These are phyloP conservation scores for Arctopsyche grandis DNA, from an alignment of 1,140 invertebrate species.

Conservation along the genomic window DNA sequence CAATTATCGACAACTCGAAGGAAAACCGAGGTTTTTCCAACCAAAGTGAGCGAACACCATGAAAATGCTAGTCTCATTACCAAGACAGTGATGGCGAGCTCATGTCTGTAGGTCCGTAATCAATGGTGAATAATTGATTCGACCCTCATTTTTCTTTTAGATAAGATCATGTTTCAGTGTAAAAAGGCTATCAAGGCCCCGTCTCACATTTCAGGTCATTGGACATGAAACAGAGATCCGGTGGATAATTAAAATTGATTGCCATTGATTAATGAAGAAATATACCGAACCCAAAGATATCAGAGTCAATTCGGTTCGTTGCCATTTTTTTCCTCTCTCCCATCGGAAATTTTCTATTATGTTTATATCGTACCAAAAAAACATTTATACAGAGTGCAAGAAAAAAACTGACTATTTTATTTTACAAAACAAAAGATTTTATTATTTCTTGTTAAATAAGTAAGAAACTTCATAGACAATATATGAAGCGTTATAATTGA, in stretches of 20 bases:
- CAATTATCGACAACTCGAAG: background rate
- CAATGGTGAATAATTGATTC: conserved; percentile 30
- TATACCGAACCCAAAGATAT: background rate
- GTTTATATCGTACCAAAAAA: no score
- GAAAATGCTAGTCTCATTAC: background rate
- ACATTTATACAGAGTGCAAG: no score
- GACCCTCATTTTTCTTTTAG: conserved; percentile 30
- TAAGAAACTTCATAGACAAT: no score
- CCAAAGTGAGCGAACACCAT: background rate
- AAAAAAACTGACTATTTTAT: no score
- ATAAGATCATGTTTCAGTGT: conserved; percentile 32
- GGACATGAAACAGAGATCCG: conserved; percentile 21
- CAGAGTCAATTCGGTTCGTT: background rate
- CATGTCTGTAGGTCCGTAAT: background rate
- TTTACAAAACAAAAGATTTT: no score
- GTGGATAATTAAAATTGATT: conserved; percentile 25
- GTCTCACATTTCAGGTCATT: conserved; percentile 22
- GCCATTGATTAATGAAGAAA: conserved; percentile 31
- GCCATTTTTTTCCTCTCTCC: background rate
- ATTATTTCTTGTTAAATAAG: no score
- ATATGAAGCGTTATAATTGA: no score
- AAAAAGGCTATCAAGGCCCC: conserved; percentile 3
- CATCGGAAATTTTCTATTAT: no score
- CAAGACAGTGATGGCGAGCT: background rate
- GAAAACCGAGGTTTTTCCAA: background rate